phyloP scores from a whole-genome alignment of 1,140 invertebrate species.

The Cyclargus thomasi region DNA sequence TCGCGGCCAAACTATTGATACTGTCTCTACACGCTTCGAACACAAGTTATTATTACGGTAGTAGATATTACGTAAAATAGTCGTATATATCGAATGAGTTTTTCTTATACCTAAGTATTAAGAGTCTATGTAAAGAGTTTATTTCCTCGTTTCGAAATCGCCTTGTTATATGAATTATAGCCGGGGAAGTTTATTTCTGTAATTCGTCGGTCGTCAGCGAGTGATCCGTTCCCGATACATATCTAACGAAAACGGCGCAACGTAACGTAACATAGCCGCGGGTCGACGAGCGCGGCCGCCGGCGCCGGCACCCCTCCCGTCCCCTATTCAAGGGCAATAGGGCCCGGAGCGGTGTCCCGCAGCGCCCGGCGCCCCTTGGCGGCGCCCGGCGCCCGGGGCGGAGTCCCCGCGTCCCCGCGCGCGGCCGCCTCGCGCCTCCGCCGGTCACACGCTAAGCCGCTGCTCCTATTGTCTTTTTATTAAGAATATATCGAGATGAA shows the following conservation, averaged over 20 bases:
- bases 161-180: slow-evolving; percentile 18
- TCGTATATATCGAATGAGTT: slow-evolving; percentile 7
- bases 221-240: slow-evolving; percentile 32
- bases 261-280: slow-evolving; percentile 12
- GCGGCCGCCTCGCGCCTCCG: slow-evolving; percentile 20
- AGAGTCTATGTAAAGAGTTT: slow-evolving; percentile 14
- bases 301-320: not conserved
- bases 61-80: slow-evolving; percentile 15
- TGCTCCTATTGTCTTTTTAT: slow-evolving; percentile 49
- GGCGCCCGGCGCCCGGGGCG: slow-evolving; percentile 20
- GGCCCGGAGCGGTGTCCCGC: slow-evolving; percentile 16
- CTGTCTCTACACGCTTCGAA: slow-evolving; percentile 14
- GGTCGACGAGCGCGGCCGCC: not conserved
- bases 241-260: slow-evolving; percentile 32
- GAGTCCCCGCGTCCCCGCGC: not conserved
- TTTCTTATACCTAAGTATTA: slow-evolving; percentile 7
- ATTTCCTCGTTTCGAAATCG: slow-evolving; percentile 15
- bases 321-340: slow-evolving; percentile 15
- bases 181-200: slow-evolving; percentile 17
- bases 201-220: slow-evolving; percentile 10
- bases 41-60: slow-evolving; percentile 13
- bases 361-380: slow-evolving; percentile 15
- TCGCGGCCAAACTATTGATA: slow-evolving; percentile 11
- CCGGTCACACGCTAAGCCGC: slow-evolving; percentile 35
- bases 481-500: slow-evolving; percentile 45